Evolutionary conservation across 2,888 invertebrate genomes (phyloP).

Genomic region (Caenorhabditis sp.): DNA sequence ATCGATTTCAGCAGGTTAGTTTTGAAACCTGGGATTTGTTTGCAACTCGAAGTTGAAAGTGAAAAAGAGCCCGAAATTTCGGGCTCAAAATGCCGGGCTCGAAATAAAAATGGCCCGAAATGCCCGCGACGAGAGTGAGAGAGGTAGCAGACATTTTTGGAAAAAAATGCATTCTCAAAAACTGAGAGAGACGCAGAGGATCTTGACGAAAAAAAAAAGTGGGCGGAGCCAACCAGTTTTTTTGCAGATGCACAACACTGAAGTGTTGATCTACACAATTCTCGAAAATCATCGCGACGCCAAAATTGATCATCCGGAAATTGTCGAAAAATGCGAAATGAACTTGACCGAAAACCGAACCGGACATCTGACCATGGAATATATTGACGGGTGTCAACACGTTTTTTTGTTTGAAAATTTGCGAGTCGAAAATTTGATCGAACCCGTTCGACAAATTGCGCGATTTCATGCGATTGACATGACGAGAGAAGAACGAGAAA

Average conservation of each 20-base stretch:
- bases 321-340: conserved; percentile 18
- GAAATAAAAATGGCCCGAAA: no score
- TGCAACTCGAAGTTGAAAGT: no score
- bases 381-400: conserved; percentile 11
- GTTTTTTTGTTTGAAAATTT: conserved; percentile 13
- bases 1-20: conserved; percentile 9
- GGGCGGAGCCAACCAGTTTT: no score
- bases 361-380: conserved; percentile 30
- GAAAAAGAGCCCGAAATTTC: no score
- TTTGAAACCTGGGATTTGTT: no score
- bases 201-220: not conserved
- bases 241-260: conserved; percentile 22
- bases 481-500: conserved; percentile 9
- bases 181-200: no score
- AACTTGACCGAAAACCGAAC: conserved; percentile 4
- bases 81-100: no score
- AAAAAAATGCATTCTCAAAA: no score
- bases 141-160: no score
- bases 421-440: conserved; percentile 20
- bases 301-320: not conserved
- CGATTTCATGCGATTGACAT: conserved; percentile 25
- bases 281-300: conserved; percentile 6
- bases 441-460: conserved; percentile 21
- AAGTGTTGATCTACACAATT: conserved; percentile 24
- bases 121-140: no score